Conservation (phyloP, 2,113 vertebrate species). For the Dromas ardeola region DNA sequence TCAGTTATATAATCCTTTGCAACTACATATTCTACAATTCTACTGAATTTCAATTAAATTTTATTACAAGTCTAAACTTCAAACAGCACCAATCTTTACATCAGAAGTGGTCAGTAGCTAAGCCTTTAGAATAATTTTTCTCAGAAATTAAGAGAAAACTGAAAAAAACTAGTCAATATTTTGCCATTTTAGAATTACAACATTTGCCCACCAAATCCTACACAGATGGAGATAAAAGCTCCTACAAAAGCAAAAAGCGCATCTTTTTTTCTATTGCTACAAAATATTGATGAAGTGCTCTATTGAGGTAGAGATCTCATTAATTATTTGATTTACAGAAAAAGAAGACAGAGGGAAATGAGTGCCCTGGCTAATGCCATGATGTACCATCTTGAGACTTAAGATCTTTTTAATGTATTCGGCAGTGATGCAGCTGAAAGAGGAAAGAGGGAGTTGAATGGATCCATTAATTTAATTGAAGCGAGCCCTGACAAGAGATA, state of each 20-base stretch:
- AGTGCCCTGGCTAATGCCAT: conserved; percentile 87
- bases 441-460: conserved; percentile 91
- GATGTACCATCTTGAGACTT: conserved; percentile 96
- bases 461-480: conserved; percentile 99
- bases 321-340: conserved; percentile 89
- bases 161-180: conserved; percentile 76
- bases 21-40: neutral
- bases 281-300: conserved; percentile 81
- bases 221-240: conserved; percentile 76
- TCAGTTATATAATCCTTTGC: neutral
- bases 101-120: neutral
- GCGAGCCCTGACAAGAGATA: conserved; percentile 95
- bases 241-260: conserved; percentile 50
- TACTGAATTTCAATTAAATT: neutral
- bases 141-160: conserved; percentile 47
- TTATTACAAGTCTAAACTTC: neutral
- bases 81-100: neutral
- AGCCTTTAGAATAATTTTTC: conserved; percentile 43
- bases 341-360: conserved; percentile 80
- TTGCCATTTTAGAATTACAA: conserved; percentile 72
- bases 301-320: conserved; percentile 82
- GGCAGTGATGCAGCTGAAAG: conserved; percentile 88
- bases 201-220: conserved; percentile 69
- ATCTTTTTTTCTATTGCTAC: conserved; percentile 66
- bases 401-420: conserved; percentile 99